Percentiles rank a stretch among this genome's conserved stretches.
Conservation (phyloP, 2,888 invertebrate species). For the Carterocephalus palaemon region DNA sequence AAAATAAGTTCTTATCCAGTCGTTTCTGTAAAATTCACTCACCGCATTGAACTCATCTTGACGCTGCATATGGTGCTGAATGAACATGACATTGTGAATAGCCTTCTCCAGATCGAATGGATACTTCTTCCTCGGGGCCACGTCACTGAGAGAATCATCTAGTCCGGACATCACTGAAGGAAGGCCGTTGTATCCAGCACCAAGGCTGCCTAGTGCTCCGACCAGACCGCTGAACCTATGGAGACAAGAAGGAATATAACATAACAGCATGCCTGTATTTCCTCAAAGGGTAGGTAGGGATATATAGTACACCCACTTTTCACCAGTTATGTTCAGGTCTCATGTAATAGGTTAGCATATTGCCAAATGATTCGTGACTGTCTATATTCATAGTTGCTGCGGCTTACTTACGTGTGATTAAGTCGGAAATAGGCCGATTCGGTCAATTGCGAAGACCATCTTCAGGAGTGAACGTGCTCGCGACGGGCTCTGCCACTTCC, state of each 20-base stretch:
- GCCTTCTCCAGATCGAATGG: conserved; percentile 96
- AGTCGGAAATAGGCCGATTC: too few relatives aligned
- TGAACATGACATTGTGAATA: conserved; percentile 96
- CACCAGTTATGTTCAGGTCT: too few relatives aligned
- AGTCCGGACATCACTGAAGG: conserved; percentile 91
- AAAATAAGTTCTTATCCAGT: too few relatives aligned
- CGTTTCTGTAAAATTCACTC: conserved; percentile 50
- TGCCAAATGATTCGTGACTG: too few relatives aligned
- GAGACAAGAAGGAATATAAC: conserved; percentile 3
- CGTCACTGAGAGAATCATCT: conserved; percentile 90
- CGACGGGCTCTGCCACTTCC: too few relatives aligned
- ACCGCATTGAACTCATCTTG: conserved; percentile 97
- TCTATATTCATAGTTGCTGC: too few relatives aligned
- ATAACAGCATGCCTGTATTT: too few relatives aligned
- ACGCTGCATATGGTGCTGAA: conserved; percentile 95
- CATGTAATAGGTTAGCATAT: too few relatives aligned
- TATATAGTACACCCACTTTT: too few relatives aligned
- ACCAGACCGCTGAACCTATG: conserved; percentile 86
- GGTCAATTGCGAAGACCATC: too few relatives aligned
- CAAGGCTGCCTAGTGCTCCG: conserved; percentile 82
- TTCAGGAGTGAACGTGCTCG: too few relatives aligned
- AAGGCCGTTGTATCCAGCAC: conserved; percentile 87
- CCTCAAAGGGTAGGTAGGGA: neutral
- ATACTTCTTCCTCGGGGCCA: conserved; percentile 89
- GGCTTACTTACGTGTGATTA: too few relatives aligned